These are phyloP conservation scores for Zonotrichia albicollis DNA, from an alignment of 2,797 vertebrate genomes.

Conservation along the genomic window DNA sequence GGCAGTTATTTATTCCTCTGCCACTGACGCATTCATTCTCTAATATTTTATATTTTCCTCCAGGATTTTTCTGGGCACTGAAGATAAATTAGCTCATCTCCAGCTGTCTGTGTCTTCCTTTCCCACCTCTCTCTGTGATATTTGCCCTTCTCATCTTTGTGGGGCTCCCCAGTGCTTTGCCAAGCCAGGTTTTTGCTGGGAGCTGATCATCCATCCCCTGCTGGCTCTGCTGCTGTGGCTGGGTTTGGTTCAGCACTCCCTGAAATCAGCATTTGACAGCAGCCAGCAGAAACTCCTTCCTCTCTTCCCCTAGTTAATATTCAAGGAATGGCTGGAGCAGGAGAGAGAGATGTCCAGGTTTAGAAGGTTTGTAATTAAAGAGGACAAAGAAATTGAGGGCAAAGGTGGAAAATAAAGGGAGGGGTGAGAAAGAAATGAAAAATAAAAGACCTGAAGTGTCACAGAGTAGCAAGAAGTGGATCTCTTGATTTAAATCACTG, in stretches of 20 bases:
- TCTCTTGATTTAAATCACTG: not conserved
- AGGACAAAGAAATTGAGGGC: slow-evolving; percentile 16
- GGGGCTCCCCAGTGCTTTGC: not conserved
- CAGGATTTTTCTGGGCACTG: not conserved
- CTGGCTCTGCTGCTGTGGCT: not conserved
- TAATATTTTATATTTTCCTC: not conserved
- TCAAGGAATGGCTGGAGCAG: not conserved
- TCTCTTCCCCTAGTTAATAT: not conserved
- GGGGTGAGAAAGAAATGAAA: not conserved
- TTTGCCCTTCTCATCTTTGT: not conserved
- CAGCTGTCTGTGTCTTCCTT: not conserved
- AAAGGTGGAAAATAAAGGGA: slow-evolving; percentile 20
- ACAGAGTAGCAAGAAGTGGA: not conserved
- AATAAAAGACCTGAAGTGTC: not conserved
- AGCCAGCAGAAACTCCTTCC: not conserved
- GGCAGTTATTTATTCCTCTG: not conserved
- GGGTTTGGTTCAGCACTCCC: not conserved
- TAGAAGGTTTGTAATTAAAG: slow-evolving; percentile 49
- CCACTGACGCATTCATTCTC: not conserved
- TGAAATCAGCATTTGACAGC: not conserved
- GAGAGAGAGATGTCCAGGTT: slow-evolving; percentile 5
- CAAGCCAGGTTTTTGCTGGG: not conserved
- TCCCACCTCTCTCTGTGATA: not conserved
- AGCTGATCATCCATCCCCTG: not conserved
- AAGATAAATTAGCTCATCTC: not conserved